These are phyloP conservation scores for Anoplopoma fimbria DNA, from an alignment of 2,113 vertebrate species.

Conservation along the genomic window DNA sequence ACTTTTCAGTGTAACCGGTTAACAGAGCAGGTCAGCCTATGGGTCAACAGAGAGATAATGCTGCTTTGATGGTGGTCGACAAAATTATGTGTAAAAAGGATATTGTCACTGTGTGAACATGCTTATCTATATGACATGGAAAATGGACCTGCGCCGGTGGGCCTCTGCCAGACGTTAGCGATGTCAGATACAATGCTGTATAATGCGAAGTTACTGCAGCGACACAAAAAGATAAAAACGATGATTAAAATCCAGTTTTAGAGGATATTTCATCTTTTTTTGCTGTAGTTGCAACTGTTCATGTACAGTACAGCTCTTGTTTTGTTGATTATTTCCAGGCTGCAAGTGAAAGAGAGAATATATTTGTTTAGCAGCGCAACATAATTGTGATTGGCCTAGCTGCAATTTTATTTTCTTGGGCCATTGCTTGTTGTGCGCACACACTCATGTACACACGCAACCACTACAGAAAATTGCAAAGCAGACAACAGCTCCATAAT, in stretches of 20 bases:
- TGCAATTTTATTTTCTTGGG: neutral
- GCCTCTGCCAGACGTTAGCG: neutral
- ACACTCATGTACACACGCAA: neutral
- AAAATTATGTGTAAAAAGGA: constrained; percentile 49
- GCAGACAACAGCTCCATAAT: neutral
- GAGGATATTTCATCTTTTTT: neutral
- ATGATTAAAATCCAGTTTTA: neutral
- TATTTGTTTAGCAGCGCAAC: neutral
- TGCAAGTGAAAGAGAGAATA: neutral
- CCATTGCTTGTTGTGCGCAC: no score
- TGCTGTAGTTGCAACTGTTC: neutral
- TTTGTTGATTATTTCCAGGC: constrained; percentile 32
- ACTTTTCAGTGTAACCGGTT: constrained; percentile 62
- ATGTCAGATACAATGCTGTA: constrained; percentile 18
- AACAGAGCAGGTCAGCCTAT: constrained; percentile 60
- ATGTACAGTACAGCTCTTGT: neutral
- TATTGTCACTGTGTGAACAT: constrained; percentile 31
- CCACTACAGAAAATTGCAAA: neutral
- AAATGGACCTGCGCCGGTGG: constrained; percentile 10
- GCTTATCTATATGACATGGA: constrained; percentile 38
- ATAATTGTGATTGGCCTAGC: neutral
- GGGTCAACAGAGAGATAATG: constrained; percentile 64
- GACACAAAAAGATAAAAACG: constrained; percentile 22
- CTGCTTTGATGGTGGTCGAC: constrained; percentile 35
- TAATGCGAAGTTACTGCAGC: constrained; percentile 7